These are phyloP conservation scores for Muntiacus muntjak DNA, from an alignment of 2,113 vertebrate species.

Conservation along the genomic window DNA sequence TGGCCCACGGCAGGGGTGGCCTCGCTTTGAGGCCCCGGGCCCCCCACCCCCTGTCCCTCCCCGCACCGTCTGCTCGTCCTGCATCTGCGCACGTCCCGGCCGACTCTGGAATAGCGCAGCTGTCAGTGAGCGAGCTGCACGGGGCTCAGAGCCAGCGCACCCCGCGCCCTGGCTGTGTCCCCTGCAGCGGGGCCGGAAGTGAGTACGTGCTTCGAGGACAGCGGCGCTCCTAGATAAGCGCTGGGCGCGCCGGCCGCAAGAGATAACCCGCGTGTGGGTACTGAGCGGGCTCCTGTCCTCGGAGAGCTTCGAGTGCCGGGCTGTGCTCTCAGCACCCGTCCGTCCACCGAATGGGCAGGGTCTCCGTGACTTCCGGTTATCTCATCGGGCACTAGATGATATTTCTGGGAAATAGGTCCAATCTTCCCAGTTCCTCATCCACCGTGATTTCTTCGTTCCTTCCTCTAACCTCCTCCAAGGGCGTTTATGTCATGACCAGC, in stretches of 20 bases:
- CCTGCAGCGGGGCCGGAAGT: not conserved
- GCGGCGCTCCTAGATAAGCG: not conserved
- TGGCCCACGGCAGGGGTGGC: not conserved
- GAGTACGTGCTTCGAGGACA: not conserved
- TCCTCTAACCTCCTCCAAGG: not conserved
- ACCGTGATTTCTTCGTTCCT: not conserved
- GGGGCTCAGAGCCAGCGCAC: not conserved
- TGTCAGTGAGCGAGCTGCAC: not conserved
- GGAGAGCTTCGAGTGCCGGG: not conserved
- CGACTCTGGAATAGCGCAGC: not conserved
- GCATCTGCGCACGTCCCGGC: not conserved
- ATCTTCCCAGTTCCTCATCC: not conserved
- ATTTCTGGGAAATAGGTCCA: not conserved
- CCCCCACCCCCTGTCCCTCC: not conserved
- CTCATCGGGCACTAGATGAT: not conserved
- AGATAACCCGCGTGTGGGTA: accelerated
- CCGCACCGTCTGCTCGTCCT: not conserved
- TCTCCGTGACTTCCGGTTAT: not conserved
- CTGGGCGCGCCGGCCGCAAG: not conserved
- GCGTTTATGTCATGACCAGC: not conserved
- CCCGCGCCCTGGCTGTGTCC: not conserved
- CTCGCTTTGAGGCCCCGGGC: not conserved
- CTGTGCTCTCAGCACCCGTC: not conserved
- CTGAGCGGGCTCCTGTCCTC: not conserved
- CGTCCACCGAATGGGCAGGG: not conserved